Conservation (phyloP, 30 jellyfish, hydroid and myxozoan genomes). For the Mastigias papua region DNA sequence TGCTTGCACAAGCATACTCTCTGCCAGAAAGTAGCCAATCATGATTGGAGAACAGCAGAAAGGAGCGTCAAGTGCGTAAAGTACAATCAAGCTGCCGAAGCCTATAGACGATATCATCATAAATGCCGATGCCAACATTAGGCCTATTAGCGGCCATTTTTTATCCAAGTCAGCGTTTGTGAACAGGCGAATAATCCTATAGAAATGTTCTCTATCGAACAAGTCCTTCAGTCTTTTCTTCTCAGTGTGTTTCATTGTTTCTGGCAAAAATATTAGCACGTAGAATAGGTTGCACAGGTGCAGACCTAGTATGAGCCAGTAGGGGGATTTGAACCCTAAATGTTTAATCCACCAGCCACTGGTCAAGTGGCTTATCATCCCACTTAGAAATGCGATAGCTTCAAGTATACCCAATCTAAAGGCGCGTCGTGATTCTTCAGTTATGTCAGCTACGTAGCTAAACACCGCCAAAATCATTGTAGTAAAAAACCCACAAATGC, state of each 20-base stretch:
- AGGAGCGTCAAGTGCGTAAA: slow-evolving; percentile 92
- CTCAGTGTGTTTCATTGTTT: slow-evolving; percentile 67
- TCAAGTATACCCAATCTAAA: slow-evolving; percentile 88
- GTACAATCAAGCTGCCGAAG: slow-evolving; percentile 93
- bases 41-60: slow-evolving; percentile 96
- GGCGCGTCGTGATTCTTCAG: slow-evolving; percentile 92
- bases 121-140: slow-evolving; percentile 89
- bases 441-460: slow-evolving; percentile 92
- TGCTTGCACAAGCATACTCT: slow-evolving; percentile 97
- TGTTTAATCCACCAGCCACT: slow-evolving; percentile 99
- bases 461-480: slow-evolving; percentile 97
- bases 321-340: slow-evolving; percentile 97
- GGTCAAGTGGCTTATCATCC: slow-evolving; percentile 96
- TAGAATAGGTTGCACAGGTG: slow-evolving; percentile 73
- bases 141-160: slow-evolving; percentile 82
- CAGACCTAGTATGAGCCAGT: slow-evolving; percentile 80
- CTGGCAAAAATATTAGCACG: slow-evolving; percentile 71
- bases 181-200: slow-evolving; percentile 63
- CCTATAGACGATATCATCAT: slow-evolving; percentile 97
- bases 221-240: slow-evolving; percentile 59
- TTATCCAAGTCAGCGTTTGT: slow-evolving; percentile 48
- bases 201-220: slow-evolving; percentile 75
- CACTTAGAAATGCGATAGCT: slow-evolving; percentile 96
- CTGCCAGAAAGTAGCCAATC: slow-evolving; percentile 98
- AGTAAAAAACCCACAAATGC: slow-evolving; percentile 95